Base-by-base conservation (phyloP, 2,113 vertebrate species). In the Nibea albiflora region DNA sequence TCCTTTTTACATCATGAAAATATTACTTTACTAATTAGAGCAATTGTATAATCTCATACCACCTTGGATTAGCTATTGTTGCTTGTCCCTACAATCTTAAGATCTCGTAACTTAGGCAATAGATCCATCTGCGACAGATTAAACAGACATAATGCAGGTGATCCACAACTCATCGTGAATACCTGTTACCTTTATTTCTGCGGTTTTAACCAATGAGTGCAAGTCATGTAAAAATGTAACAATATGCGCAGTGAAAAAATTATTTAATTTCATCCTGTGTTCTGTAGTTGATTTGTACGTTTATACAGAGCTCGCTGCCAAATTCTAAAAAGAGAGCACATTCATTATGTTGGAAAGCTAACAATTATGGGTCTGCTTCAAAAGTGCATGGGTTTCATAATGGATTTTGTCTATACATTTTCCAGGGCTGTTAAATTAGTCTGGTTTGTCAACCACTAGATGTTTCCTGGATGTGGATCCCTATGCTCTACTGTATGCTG, bases 311-410 rank as follows among this genome's bases (percentile, higher is more conserved):
- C 61, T 46, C 52, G 16, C 28, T 66, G 73, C 70, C 72, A 73
- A 68, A 75, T 80, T 71, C 78, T 86, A 75, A 77, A 91, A 84
- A 47, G 58, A 85, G 81, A 85, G 71, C 79, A 87, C 69, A 84
- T 82, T 91, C 78, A 88, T 83, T 88, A 83, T 85, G 73, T 82
- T 73, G 70, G 72, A 80, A 89, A 85, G 88, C 87, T 80, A 78
- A 82, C 84, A 90, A 88, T 91, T 91, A 91, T 81, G 57, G 72
- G 71, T 82, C 68, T 76, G 86, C 79, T 85, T 91, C 72, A 85
- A 61, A 88, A 85, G 73, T 57, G 72, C 69, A 57, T 76, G 58
- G 73, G 61, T 74, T 84, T 85, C 58, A 81, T 74, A 79, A 77
- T 64, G 54, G 64, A 78, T 63, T 80, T 75, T 83, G 71, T 76